Evolutionary conservation across 2,113 vertebrate genomes (phyloP).

Genomic region (Dipodomys spectabilis): DNA sequence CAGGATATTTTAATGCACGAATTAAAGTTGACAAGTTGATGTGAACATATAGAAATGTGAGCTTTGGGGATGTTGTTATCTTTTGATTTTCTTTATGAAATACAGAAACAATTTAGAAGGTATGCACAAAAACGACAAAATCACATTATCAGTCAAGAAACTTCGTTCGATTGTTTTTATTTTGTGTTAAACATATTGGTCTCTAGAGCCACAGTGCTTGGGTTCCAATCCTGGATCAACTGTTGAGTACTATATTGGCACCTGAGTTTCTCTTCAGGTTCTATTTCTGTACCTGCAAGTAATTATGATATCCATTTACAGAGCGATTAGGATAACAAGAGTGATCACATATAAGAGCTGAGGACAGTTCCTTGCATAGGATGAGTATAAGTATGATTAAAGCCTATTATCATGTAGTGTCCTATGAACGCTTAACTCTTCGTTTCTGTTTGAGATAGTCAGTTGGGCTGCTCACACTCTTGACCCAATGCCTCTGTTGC

Average conservation of each 20-base stretch:
- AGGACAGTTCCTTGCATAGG: not conserved
- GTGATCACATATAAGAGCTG: not conserved
- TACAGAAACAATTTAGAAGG: not conserved
- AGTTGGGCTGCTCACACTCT: not conserved
- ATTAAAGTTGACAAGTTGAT: conserved; percentile 51
- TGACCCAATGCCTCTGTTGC: not conserved
- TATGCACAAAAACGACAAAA: not conserved
- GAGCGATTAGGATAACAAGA: not conserved
- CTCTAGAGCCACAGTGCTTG: not conserved
- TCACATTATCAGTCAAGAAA: not conserved
- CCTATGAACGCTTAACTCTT: not conserved
- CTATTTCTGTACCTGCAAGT: not conserved
- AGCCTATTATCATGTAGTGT: not conserved
- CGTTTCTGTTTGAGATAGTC: not conserved
- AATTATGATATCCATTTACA: not conserved
- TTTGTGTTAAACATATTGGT: not conserved
- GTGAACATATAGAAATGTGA: conserved; percentile 27
- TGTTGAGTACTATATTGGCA: not conserved
- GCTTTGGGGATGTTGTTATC: conserved; percentile 18
- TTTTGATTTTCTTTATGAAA: not conserved
- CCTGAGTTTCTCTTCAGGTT: not conserved
- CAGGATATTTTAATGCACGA: conserved; percentile 44
- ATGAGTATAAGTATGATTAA: not conserved
- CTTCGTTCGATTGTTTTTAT: not conserved
- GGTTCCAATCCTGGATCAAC: not conserved